Percentiles rank a stretch among this genome's conserved stretches.
Evolutionary conservation across 1,140 invertebrate genomes (phyloP).

Genomic region (Eupeodes corollae): DNA sequence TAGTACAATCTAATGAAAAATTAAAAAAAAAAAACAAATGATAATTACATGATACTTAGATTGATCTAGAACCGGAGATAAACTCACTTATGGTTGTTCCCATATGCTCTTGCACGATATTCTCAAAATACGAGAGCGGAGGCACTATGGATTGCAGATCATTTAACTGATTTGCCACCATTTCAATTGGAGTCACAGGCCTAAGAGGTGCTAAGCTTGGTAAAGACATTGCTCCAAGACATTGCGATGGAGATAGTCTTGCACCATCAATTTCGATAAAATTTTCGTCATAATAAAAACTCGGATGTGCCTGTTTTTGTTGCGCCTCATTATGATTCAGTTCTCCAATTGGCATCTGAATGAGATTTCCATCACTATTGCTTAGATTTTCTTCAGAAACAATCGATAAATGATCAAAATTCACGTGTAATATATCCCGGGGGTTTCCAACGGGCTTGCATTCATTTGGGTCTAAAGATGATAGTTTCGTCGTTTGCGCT

Average conservation of each 20-base stretch:
- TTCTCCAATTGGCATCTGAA: neutral
- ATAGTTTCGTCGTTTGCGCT: slow-evolving; percentile 21
- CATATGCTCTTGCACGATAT: slow-evolving; percentile 27
- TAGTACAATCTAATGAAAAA: no score
- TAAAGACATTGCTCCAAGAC: slow-evolving; percentile 27
- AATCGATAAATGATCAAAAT: slow-evolving; percentile 62
- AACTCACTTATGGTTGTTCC: slow-evolving; percentile 10
- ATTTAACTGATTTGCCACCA: slow-evolving; percentile 32
- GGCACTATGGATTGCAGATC: slow-evolving; percentile 31
- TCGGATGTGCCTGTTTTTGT: slow-evolving; percentile 10
- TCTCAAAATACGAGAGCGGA: slow-evolving; percentile 35
- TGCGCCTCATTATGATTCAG: slow-evolving; percentile 16
- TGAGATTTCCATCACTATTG: slow-evolving; percentile 37
- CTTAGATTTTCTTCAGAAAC: slow-evolving; percentile 57
- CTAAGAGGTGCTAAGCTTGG: slow-evolving; percentile 27
- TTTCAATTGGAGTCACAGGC: slow-evolving; percentile 28
- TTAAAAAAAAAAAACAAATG: no score
- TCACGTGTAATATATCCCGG: slow-evolving; percentile 41
- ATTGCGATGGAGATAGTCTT: slow-evolving; percentile 12
- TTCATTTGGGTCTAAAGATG: slow-evolving; percentile 16
- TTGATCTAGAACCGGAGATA: neutral
- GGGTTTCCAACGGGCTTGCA: slow-evolving; percentile 35
- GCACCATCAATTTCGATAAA: neutral
- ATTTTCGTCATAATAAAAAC: neutral
- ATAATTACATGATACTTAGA: neutral